These are phyloP conservation scores for Drosophila neocordata DNA, from an alignment of 1,140 invertebrate species.

Conservation along the genomic window DNA sequence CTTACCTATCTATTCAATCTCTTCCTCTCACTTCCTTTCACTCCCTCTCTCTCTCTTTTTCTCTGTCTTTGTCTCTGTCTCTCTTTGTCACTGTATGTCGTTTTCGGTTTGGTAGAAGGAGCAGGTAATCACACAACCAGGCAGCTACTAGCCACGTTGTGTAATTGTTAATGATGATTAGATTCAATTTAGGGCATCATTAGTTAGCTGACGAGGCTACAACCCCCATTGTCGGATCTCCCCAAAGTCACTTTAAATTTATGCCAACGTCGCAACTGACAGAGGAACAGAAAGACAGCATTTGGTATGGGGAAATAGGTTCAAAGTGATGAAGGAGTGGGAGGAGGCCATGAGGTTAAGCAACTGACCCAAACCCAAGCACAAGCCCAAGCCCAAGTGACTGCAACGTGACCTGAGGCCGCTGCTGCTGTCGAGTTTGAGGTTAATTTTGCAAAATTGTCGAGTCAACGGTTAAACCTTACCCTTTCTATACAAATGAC, in stretches of 20 bases:
- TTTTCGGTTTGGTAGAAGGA: not conserved
- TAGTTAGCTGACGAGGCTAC: conserved; percentile 74
- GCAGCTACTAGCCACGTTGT: conserved; percentile 58
- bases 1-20: not conserved
- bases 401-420: conserved; percentile 78
- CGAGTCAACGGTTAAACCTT: conserved; percentile 69
- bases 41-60: conserved; percentile 17
- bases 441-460: conserved; percentile 81
- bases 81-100: not conserved
- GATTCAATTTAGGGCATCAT: conserved; percentile 83
- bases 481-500: not conserved
- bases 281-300: conserved; percentile 1
- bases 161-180: conserved; percentile 83
- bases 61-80: conserved; percentile 34
- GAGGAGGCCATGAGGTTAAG: conserved; percentile 13
- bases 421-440: conserved; percentile 60
- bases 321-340: not conserved
- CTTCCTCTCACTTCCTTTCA: not conserved
- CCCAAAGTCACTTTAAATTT: conserved; percentile 66
- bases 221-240: conserved; percentile 40
- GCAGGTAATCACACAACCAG: conserved; percentile 61
- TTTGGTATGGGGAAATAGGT: not conserved
- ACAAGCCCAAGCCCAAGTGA: conserved; percentile 56
- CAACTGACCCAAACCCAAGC: conserved; percentile 9
- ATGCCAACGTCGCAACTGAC: conserved; percentile 69